A percentile compares a stretch with the other conserved stretches of the same genome.
Evolutionary conservation across 1,140 invertebrate genomes (phyloP).

Genomic region (Stratiolaelaps scimitus): DNA sequence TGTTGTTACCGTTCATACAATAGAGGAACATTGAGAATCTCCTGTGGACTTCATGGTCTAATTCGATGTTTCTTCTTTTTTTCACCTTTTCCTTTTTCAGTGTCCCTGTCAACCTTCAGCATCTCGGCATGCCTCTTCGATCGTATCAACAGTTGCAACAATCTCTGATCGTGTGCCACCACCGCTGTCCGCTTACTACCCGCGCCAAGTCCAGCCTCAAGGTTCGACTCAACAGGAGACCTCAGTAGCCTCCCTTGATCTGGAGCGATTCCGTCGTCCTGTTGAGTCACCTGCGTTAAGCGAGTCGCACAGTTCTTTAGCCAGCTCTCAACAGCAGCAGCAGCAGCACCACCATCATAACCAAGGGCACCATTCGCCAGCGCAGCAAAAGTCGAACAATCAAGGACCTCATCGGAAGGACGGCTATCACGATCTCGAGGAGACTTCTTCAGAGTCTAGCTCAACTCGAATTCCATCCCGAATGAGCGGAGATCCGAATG

Average conservation of each 20-base stretch:
- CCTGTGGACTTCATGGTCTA: no score
- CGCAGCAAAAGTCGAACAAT: no score
- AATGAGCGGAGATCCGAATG: conserved; percentile 15
- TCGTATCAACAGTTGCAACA: no score
- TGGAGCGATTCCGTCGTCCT: conserved; percentile 11
- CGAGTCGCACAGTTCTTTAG: conserved; percentile 4
- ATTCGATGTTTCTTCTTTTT: background rate
- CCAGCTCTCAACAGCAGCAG: background rate
- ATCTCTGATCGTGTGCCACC: no score
- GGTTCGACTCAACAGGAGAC: no score
- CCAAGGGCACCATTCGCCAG: no score
- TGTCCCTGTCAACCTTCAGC: conserved; percentile 14
- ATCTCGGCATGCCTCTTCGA: no score
- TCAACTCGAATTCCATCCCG: conserved; percentile 13
- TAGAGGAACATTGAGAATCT: no score
- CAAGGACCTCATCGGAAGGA: no score
- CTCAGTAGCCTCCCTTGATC: background rate
- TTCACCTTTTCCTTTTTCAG: conserved; percentile 1
- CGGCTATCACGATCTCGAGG: background rate
- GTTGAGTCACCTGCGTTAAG: conserved; percentile 8
- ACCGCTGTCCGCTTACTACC: conserved; percentile 9
- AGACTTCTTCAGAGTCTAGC: conserved; percentile 15
- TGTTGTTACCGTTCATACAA: no score
- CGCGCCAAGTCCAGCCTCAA: background rate
- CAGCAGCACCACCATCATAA: no score